A percentile compares a stretch with the other conserved stretches of the same genome.
Conservation (phyloP, 2,797 vertebrate genomes). For the Stomatorhinus walkeri region DNA sequence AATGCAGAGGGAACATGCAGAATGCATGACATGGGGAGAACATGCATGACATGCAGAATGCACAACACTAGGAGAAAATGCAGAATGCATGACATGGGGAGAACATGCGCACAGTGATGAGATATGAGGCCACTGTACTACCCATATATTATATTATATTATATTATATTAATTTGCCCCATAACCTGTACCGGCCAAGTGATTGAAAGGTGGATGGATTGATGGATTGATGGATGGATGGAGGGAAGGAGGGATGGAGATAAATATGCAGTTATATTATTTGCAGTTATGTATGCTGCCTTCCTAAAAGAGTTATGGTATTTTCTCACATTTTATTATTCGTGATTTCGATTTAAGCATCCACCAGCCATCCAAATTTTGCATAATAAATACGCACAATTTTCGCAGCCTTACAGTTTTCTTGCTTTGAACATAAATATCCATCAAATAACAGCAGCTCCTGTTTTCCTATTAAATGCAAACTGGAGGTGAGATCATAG, state of each 20-base stretch:
- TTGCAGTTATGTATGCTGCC: background rate
- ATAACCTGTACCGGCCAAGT: background rate
- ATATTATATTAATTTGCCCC: background rate
- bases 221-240: too few species aligned
- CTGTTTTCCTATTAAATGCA: background rate
- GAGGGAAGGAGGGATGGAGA: background rate
- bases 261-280: background rate
- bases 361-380: background rate
- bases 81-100: background rate
- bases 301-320: background rate
- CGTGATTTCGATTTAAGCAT: background rate
- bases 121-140: background rate
- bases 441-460: background rate
- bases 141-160: background rate
- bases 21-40: background rate
- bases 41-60: background rate
- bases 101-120: background rate
- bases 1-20: background rate
- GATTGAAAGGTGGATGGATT: background rate
- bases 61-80: background rate
- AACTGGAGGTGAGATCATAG: background rate
- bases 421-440: constrained; percentile 8
- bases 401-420: background rate
- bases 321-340: background rate
- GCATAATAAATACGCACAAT: background rate